Percentiles rank a stretch among this genome's conserved stretches.
phyloP scores from a whole-genome alignment of 2,797 vertebrate species.

The Squalus acanthias region DNA sequence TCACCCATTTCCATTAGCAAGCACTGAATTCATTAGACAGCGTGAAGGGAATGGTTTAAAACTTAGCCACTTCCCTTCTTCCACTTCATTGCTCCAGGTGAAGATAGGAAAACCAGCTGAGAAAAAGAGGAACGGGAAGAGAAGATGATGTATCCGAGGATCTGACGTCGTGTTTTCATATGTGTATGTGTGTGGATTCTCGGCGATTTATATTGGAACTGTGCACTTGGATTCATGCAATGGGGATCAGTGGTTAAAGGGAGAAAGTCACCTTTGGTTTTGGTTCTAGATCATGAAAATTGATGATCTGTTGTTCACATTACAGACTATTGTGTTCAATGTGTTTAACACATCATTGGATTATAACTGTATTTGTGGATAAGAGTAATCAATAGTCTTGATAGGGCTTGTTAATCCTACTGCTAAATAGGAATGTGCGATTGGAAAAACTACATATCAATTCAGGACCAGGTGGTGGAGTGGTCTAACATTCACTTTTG shows the following conservation, averaged over 20 bases:
- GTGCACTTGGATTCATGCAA: neutral
- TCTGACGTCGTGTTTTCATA: neutral
- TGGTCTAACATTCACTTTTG: neutral
- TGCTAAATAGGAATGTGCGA: neutral
- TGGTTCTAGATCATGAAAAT: neutral
- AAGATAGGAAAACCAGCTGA: neutral
- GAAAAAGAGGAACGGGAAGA: neutral
- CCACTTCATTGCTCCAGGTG: neutral
- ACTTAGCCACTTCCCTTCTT: neutral
- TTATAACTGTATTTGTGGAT: neutral
- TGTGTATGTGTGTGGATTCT: neutral
- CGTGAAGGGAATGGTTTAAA: neutral
- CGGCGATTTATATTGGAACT: neutral
- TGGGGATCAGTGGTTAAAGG: neutral
- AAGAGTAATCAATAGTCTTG: slow-evolving; percentile 1
- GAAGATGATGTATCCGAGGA: neutral
- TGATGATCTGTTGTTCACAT: neutral
- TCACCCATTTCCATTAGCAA: neutral
- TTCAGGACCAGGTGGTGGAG: neutral
- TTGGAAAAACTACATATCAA: neutral
- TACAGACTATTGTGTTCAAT: neutral
- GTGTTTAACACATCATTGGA: neutral
- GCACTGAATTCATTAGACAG: neutral
- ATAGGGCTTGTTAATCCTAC: neutral
- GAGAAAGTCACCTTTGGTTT: neutral